Percentiles rank a stretch among this genome's conserved stretches.
phyloP scores from a whole-genome alignment of 2,888 invertebrate species.

The Malacosoma neustria region DNA sequence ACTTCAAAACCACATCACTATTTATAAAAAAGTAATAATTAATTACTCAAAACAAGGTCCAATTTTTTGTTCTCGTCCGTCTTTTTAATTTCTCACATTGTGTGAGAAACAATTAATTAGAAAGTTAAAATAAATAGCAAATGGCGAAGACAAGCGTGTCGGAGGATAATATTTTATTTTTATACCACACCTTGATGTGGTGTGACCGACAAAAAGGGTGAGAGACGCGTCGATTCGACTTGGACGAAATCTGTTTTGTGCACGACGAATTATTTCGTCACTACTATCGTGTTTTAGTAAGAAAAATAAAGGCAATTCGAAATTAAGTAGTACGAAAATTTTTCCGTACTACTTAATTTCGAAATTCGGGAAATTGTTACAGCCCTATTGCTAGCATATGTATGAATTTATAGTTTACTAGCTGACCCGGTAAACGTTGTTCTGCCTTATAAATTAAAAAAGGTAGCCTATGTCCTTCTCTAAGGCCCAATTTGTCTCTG shows the following conservation, averaged over 20 bases:
- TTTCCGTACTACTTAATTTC: too few relatives aligned
- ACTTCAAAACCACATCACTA: not conserved
- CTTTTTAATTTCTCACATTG: constrained; percentile 30
- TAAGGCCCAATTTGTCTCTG: too few relatives aligned
- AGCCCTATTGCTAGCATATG: too few relatives aligned
- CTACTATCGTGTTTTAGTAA: too few relatives aligned
- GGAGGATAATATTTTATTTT: constrained; percentile 58
- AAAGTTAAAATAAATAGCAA: constrained; percentile 40
- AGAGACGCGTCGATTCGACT: constrained; percentile 31
- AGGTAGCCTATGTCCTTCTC: too few relatives aligned
- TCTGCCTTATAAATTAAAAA: too few relatives aligned
- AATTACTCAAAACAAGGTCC: not conserved
- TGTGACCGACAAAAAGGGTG: constrained; percentile 48
- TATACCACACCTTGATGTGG: constrained; percentile 43
- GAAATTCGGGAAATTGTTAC: too few relatives aligned
- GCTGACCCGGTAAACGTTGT: too few relatives aligned
- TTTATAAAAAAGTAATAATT: not conserved
- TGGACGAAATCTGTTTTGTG: constrained; percentile 38
- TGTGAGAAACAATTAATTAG: constrained; percentile 46
- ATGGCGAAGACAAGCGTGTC: constrained; percentile 56
- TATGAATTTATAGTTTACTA: too few relatives aligned
- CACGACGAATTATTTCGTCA: constrained; percentile 35
- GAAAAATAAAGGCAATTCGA: too few relatives aligned
- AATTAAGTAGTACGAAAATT: too few relatives aligned
- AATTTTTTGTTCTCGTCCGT: constrained; percentile 12